Base-by-base conservation (phyloP, 2,888 invertebrate species). In the Drosophila lacicola region DNA sequence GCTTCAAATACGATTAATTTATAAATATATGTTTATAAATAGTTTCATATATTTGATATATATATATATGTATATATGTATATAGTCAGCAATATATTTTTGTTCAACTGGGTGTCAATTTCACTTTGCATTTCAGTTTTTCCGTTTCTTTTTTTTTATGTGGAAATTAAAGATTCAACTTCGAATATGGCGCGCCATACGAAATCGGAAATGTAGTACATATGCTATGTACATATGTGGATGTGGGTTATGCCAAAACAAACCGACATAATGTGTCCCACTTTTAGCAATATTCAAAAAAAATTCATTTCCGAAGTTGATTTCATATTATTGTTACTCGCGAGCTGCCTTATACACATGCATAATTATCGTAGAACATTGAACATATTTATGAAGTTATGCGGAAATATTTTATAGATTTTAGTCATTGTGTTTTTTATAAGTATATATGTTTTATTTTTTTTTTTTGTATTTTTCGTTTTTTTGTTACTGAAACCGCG, bases 351-450 rank as follows among this genome's bases (percentile, higher is more conserved):
- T 46, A 9, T 36, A 41, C 21, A 53, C 45, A 39, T 42, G 29
- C 45, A 70, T 64, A 39, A 66, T 57, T 58, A 55, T 64, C 47
- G 39, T 61, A 14, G 47, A 39, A 50, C 58, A 69, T 61, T 29
- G 53, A 73, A 78, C 64, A 75, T 66, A 68, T 65, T 82, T 79
- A 86, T 82, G 77, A 70, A 70, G 61, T 67, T 71, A 74, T 78
- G 71, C 68, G 68, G 78, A 84, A 83, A 72, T 69, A 78, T 68
- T 74, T 71, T 68, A 45, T 68, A 70, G 42, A 56, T 64, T 66
- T 49, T 9, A 42, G 10, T 45, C 29, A 14, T 14, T 49, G 36
- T 36, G 1, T 39, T 37, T 50, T 17, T 2, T 19, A 10, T 33
- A 49, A 11, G 11, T 46, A 64, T 49, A 58, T 19, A 13, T 56